A percentile compares a stretch with the other conserved stretches of the same genome.
Evolutionary conservation across 2,888 invertebrate genomes (phyloP).

Genomic region (Charanyca ferruginea): DNA sequence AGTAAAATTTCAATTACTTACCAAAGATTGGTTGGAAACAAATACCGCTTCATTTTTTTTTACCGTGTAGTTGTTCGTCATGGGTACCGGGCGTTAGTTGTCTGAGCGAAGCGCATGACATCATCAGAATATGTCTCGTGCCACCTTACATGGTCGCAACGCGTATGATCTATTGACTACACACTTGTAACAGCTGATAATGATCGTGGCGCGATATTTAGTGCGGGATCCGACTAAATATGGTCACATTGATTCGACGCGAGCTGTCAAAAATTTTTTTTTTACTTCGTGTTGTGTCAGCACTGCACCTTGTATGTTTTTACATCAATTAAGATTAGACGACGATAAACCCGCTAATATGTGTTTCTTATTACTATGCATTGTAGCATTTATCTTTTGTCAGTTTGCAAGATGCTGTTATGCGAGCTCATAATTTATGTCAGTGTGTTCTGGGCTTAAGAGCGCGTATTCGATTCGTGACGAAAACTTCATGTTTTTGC

Average conservation of each 20-base stretch:
- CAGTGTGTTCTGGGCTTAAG: conserved; percentile 25
- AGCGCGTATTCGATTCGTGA: too few species aligned
- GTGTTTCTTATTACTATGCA: conserved; percentile 50
- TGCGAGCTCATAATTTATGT: conserved; percentile 49
- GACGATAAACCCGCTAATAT: conserved; percentile 62
- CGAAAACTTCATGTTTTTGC: too few species aligned
- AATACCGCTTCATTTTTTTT: conserved; percentile 45
- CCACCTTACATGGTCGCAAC: conserved; percentile 87
- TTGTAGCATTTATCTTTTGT: conserved; percentile 53
- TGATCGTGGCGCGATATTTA: conserved; percentile 78
- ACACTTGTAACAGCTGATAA: conserved; percentile 83
- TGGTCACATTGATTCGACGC: conserved; percentile 72
- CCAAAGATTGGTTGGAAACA: conserved; percentile 42
- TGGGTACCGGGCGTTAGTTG: conserved; percentile 71
- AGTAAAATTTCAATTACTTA: background rate
- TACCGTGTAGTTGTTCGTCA: conserved; percentile 62
- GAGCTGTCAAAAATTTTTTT: conserved; percentile 59
- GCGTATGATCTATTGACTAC: conserved; percentile 85
- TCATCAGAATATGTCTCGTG: conserved; percentile 84
- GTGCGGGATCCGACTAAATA: conserved; percentile 76
- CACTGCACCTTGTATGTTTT: conserved; percentile 61
- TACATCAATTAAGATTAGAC: conserved; percentile 67
- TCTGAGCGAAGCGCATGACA: conserved; percentile 81
- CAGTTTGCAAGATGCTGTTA: conserved; percentile 44
- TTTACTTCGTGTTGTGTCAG: conserved; percentile 61